Evolutionary conservation across 2,888 invertebrate genomes (phyloP).

Genomic region (Heliconius ethilla): DNA sequence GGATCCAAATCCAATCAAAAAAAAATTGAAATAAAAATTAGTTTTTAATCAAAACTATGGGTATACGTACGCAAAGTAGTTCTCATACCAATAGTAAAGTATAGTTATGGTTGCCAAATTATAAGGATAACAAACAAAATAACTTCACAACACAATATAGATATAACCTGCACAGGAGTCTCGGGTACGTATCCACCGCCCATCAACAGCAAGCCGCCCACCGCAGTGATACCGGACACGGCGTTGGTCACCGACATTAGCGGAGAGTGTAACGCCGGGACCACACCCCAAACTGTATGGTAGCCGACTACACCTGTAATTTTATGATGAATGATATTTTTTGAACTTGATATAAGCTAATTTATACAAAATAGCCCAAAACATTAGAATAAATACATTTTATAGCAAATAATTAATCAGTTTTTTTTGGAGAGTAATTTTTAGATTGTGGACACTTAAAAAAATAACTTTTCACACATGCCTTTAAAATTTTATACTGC

Average conservation of each 20-base stretch:
- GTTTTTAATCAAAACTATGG: too few species aligned
- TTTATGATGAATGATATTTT: neutral
- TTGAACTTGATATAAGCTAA: neutral
- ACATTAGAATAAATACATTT: too few species aligned
- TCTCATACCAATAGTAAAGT: too few species aligned
- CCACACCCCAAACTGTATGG: slow-evolving; percentile 96
- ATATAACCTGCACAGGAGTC: slow-evolving; percentile 86
- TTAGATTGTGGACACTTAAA: too few species aligned
- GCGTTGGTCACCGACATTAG: slow-evolving; percentile 97
- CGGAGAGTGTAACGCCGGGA: slow-evolving; percentile 94
- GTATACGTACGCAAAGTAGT: too few species aligned
- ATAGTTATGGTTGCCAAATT: neutral
- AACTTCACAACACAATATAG: neutral
- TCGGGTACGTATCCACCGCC: slow-evolving; percentile 89
- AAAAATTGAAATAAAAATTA: too few species aligned
- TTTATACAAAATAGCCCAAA: too few species aligned
- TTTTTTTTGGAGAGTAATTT: too few species aligned
- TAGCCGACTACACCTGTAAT: slow-evolving; percentile 87
- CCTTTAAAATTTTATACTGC: too few species aligned
- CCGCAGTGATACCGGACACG: slow-evolving; percentile 94
- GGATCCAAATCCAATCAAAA: too few species aligned
- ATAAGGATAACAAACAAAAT: neutral
- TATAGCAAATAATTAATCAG: too few species aligned
- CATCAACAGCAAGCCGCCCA: slow-evolving; percentile 94
- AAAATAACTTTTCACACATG: too few species aligned